Percentiles rank a stretch among this genome's conserved stretches.
phyloP scores from a whole-genome alignment of 2,888 invertebrate genomes.

The Timema cristinae region DNA sequence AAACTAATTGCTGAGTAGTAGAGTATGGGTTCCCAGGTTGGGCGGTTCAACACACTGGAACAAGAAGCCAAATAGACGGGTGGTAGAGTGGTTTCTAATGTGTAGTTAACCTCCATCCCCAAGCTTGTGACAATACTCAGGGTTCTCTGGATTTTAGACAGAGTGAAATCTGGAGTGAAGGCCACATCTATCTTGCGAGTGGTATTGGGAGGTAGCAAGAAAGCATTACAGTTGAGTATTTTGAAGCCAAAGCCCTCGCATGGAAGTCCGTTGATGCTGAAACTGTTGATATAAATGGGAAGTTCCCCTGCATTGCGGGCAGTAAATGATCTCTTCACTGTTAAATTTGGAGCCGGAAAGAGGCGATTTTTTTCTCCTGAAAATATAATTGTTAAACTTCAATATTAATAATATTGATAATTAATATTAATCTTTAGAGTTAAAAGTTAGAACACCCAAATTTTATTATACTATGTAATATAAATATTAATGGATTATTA shows the following conservation, averaged over 20 bases:
- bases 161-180: conserved; percentile 83
- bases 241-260: conserved; percentile 80
- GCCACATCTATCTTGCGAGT: conserved; percentile 77
- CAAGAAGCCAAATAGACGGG: conserved; percentile 64
- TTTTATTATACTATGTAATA: no score
- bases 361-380: conserved; percentile 42
- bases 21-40: conserved; percentile 69
- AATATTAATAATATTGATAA: no score
- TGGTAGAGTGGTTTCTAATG: conserved; percentile 63
- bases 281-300: conserved; percentile 68
- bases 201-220: conserved; percentile 66
- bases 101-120: conserved; percentile 59
- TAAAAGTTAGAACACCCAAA: no score
- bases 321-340: conserved; percentile 75
- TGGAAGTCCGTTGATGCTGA: conserved; percentile 59
- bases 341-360: conserved; percentile 57
- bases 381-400: conserved; percentile 17
- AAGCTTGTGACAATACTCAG: conserved; percentile 60
- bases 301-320: conserved; percentile 89
- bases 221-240: conserved; percentile 68
- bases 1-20: conserved; percentile 60
- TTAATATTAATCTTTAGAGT: no score
- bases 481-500: no score
- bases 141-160: conserved; percentile 65
- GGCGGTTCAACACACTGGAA: conserved; percentile 63